Evolutionary conservation across 2,113 vertebrate genomes (phyloP), one percentile per base, ranked within the genome.

Genomic region (Hemichromis elongatus): DNA sequence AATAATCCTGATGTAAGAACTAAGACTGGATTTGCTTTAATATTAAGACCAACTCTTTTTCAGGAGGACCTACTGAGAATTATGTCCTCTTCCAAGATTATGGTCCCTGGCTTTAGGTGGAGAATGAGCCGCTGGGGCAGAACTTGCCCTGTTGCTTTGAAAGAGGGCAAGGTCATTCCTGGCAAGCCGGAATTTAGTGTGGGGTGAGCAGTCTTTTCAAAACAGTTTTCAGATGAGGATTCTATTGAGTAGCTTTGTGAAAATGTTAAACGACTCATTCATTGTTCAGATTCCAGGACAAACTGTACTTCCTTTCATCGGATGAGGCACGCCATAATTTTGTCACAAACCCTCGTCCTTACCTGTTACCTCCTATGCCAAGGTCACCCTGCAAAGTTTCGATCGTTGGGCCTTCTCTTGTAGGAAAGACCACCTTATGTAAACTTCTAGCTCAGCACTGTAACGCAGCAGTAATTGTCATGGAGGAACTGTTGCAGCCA

Each of bases 361-460:
- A 97, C 88, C 94, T 99, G n/a, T 95, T 98, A 35, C 97, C 97
- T 47, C 98, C 97, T 26, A 98, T 98, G 97, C 98, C 98, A 6
- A 81, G 92, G 9, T 91, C 96, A 80, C 97, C 98, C 9, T 98
- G 97, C 89, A 98, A 96, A 95, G 95, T 99, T 33, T 91, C 97
- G 9, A 86, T 99, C 45, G 93, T 97, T 68, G 98, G 99, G 33
- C 97, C 97, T 45, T 93, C 93, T 0, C 91, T 84, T 28, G 94
- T 96, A 81, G 99, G 98, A 73, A 99, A 94, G 93, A 98, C 96
- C 92, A 97, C 97, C 18, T 59, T 98, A 63, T 95, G 96, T 88
- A 86, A 90, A 19, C 85, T 96, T 77, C 88, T 99, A 90, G 98
- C 98, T 68, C 78, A 95, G 8, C 87, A 96, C 91, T 98, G 97